These are phyloP conservation scores for Samia ricini DNA, from an alignment of 1,140 invertebrate species.

Conservation along the genomic window DNA sequence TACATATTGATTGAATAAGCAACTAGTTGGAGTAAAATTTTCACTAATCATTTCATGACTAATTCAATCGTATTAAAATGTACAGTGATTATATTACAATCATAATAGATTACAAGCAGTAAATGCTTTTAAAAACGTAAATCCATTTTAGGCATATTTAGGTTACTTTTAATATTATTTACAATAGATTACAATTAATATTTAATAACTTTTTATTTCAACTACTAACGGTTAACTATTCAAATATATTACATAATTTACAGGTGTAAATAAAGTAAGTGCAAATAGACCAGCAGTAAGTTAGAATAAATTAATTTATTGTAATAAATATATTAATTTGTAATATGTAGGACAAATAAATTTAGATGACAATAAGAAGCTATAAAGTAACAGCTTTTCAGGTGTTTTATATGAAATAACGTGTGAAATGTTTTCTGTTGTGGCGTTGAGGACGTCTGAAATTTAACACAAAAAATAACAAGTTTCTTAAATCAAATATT, in stretches of 20 bases:
- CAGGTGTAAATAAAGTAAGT: neutral
- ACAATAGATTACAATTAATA: too few species aligned
- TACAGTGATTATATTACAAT: too few species aligned
- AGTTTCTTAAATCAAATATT: neutral
- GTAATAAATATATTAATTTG: conserved; percentile 1
- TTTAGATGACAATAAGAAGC: conserved; percentile 5
- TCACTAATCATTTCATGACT: too few species aligned
- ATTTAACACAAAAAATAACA: conserved; percentile 5
- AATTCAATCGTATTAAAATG: too few species aligned
- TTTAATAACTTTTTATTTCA: too few species aligned
- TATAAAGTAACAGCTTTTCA: conserved; percentile 9
- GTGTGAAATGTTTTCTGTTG: conserved; percentile 62
- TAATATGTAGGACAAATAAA: conserved; percentile 16
- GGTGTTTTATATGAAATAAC: conserved; percentile 50
- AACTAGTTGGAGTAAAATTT: too few species aligned
- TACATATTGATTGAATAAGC: too few species aligned
- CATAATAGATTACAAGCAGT: too few species aligned
- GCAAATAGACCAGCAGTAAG: neutral
- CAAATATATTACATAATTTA: neutral
- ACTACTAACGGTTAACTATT: neutral
- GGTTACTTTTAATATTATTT: too few species aligned
- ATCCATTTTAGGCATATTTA: too few species aligned
- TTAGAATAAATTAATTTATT: neutral
- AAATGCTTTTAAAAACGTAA: too few species aligned
- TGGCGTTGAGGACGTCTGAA: conserved; percentile 61